phyloP scores from a whole-genome alignment of 64 coral and sea anemone genomes.

The Dendronephthya gigantea region DNA sequence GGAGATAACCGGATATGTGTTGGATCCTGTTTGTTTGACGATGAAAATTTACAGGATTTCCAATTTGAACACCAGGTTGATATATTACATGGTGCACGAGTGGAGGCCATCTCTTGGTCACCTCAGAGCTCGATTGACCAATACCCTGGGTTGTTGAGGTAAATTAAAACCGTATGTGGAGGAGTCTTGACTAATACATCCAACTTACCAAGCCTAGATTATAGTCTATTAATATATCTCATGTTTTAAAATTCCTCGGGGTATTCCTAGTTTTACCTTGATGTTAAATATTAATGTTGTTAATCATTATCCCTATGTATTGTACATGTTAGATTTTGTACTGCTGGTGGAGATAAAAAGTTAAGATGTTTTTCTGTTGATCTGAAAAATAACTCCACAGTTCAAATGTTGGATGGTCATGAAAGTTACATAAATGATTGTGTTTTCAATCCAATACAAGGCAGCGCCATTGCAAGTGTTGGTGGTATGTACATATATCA shows the following conservation, averaged over 20 bases:
- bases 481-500: conserved; percentile 88
- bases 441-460: conserved; percentile 57
- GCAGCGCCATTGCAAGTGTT: conserved; percentile 62
- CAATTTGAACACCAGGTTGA: conserved; percentile 84
- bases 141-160: conserved; percentile 66
- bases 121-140: conserved; percentile 52
- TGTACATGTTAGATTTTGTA: conserved; percentile 59
- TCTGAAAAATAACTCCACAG: conserved; percentile 51
- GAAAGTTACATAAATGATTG: conserved; percentile 84
- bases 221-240: too few relatives aligned
- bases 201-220: neutral
- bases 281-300: too few relatives aligned
- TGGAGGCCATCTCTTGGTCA: conserved; percentile 72
- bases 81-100: conserved; percentile 69
- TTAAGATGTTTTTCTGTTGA: conserved; percentile 51
- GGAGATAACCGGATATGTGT: conserved; percentile 60
- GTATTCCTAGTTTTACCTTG: too few relatives aligned
- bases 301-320: too few relatives aligned
- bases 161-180: conserved; percentile 8
- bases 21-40: conserved; percentile 63
- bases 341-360: conserved; percentile 70
- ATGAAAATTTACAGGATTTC: conserved; percentile 59
- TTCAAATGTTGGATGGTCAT: conserved; percentile 60
- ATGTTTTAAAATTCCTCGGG: too few relatives aligned
- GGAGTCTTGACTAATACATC: neutral